Percentiles rank a stretch among this genome's conserved stretches.
These are phyloP conservation scores for Amia ocellicauda DNA, from an alignment of 2,113 vertebrate genomes.

Conservation along the genomic window DNA sequence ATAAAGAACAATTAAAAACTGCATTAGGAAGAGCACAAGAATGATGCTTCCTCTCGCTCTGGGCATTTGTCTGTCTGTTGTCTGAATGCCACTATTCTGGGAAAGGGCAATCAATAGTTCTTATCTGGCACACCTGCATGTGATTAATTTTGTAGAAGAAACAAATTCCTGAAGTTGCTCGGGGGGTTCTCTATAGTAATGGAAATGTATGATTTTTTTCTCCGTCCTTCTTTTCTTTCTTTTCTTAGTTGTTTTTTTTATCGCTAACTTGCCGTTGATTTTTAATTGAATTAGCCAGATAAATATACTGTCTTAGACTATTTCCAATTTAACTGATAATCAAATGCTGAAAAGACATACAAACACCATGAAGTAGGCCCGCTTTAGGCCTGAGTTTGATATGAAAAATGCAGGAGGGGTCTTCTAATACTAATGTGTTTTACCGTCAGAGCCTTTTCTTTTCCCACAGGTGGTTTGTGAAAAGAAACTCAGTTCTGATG, in stretches of 20 bases:
- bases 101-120: conserved; percentile 91
- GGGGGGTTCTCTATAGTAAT: conserved; percentile 63
- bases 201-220: conserved; percentile 59
- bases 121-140: conserved; percentile 78
- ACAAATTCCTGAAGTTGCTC: conserved; percentile 73
- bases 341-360: not conserved
- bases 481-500: conserved; percentile 70
- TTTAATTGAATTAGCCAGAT: not conserved
- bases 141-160: conserved; percentile 81
- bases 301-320: conserved; percentile 1
- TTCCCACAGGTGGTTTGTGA: conserved; percentile 73
- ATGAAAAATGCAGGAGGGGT: too few relatives aligned
- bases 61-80: conserved; percentile 83
- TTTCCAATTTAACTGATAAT: conserved; percentile 5
- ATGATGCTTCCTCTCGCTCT: conserved; percentile 63
- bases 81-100: conserved; percentile 80
- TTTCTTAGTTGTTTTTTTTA: conserved; percentile 27
- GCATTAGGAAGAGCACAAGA: conserved; percentile 59
- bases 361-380: not conserved
- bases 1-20: conserved; percentile 82
- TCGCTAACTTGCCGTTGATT: conserved; percentile 8
- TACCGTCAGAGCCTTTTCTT: too few relatives aligned
- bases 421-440: too few relatives aligned
- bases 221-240: too few relatives aligned
- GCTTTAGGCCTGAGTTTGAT: too few relatives aligned